A percentile compares a stretch with the other conserved stretches of the same genome.
phyloP scores from a whole-genome alignment of 2,113 vertebrate species.

The Silurus asotus region DNA sequence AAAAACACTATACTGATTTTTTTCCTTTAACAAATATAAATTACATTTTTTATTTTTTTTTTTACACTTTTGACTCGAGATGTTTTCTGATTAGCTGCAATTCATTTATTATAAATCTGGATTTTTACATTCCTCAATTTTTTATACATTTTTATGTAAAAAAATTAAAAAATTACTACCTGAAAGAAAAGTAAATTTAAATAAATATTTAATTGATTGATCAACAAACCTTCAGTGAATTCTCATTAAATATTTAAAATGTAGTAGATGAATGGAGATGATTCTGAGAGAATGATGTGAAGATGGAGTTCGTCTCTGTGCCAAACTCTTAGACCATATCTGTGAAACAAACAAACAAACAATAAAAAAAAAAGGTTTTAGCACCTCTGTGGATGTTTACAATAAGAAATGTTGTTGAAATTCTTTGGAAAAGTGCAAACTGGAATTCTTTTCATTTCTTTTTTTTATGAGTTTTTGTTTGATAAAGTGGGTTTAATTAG shows the following conservation, averaged over 20 bases:
- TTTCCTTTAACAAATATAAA: not conserved
- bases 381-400: slow-evolving; percentile 21
- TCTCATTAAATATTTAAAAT: not conserved
- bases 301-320: slow-evolving; percentile 62
- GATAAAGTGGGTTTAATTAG: not conserved
- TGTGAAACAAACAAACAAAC: slow-evolving; percentile 60
- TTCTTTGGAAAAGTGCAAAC: slow-evolving; percentile 16
- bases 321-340: slow-evolving; percentile 71
- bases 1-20: not conserved
- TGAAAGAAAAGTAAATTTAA: not conserved
- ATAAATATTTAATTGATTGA: not conserved
- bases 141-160: not conserved
- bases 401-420: not conserved
- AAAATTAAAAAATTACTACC: not conserved
- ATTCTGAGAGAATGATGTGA: slow-evolving; percentile 61
- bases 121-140: not conserved
- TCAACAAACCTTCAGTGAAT: not conserved
- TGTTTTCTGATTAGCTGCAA: not conserved
- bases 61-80: not conserved
- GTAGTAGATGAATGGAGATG: not conserved
- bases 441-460: not conserved
- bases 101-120: not conserved
- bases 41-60: not conserved
- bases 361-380: not conserved
- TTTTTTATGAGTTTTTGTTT: not conserved